phyloP scores from a whole-genome alignment of 2,888 invertebrate species.

The Drosophila suboccidentalis region DNA sequence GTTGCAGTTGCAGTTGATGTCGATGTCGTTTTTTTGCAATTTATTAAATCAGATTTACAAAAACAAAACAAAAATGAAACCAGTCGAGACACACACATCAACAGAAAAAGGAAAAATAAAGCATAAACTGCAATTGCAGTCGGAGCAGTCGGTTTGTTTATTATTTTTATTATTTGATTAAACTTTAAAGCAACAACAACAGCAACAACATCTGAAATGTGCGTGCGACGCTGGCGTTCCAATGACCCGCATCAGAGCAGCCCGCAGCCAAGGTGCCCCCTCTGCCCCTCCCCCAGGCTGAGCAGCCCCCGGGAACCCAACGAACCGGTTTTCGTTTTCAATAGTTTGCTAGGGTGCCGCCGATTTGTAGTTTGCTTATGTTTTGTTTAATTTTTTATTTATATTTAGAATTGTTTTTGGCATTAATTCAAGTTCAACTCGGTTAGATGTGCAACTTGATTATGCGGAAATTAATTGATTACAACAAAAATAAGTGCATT shows the following conservation, averaged over 20 bases:
- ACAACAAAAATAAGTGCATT: slow-evolving; percentile 20
- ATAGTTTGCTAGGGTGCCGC: slow-evolving; percentile 57
- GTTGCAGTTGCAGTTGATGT: slow-evolving; percentile 53
- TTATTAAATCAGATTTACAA: slow-evolving; percentile 73
- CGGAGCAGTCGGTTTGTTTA: slow-evolving; percentile 47
- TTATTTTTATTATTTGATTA: slow-evolving; percentile 72
- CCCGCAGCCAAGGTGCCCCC: slow-evolving; percentile 8
- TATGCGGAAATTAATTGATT: slow-evolving; percentile 59
- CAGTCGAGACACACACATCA: slow-evolving; percentile 55
- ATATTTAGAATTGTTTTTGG: slow-evolving; percentile 70
- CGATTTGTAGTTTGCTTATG: slow-evolving; percentile 51
- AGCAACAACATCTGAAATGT: slow-evolving; percentile 56
- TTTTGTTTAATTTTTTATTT: slow-evolving; percentile 38
- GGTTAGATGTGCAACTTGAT: slow-evolving; percentile 41
- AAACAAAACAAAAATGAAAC: slow-evolving; percentile 57
- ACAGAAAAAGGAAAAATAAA: slow-evolving; percentile 20
- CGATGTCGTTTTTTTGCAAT: slow-evolving; percentile 53
- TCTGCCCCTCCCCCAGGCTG: not conserved
- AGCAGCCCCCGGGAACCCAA: slow-evolving; percentile 5
- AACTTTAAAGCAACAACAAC: slow-evolving; percentile 58
- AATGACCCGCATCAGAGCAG: slow-evolving; percentile 74
- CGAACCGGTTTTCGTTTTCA: slow-evolving; percentile 32
- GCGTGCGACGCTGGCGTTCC: slow-evolving; percentile 80
- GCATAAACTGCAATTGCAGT: slow-evolving; percentile 35
- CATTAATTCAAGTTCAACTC: slow-evolving; percentile 79